Evolutionary conservation across 2,797 vertebrate species (phyloP).

Genomic region (Sebastes miniatus): DNA sequence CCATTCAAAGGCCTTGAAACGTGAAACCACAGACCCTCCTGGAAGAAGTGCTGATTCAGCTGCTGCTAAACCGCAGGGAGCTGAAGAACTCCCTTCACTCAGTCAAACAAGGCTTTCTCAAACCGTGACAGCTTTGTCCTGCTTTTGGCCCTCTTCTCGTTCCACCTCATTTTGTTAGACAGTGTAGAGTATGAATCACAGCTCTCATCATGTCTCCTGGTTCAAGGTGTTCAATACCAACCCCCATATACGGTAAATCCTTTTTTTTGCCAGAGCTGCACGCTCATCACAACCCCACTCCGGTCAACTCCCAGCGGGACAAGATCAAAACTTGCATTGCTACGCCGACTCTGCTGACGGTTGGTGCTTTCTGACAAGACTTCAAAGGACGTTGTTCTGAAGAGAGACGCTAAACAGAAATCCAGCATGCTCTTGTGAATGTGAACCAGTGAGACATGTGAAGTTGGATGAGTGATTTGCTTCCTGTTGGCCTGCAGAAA

Average conservation of each 20-base stretch:
- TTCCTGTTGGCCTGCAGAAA: slow-evolving; percentile 5
- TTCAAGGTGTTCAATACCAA: slow-evolving; percentile 20
- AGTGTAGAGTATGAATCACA: slow-evolving; percentile 17
- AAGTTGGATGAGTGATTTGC: not conserved
- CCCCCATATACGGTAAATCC: not conserved
- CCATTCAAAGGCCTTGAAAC: slow-evolving; percentile 23
- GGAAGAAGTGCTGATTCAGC: slow-evolving; percentile 60
- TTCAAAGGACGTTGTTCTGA: slow-evolving; percentile 41
- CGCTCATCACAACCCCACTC: slow-evolving; percentile 36
- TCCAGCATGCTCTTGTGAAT: slow-evolving; percentile 10
- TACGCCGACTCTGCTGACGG: slow-evolving; percentile 41
- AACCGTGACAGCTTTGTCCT: slow-evolving; percentile 29
- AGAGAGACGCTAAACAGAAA: slow-evolving; percentile 4
- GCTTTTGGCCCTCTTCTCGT: not conserved
- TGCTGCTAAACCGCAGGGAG: slow-evolving; percentile 13
- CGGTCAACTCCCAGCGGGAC: slow-evolving; percentile 50
- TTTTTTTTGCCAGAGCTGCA: slow-evolving; percentile 20
- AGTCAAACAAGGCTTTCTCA: slow-evolving; percentile 28
- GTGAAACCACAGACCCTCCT: slow-evolving; percentile 28
- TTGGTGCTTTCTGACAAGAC: slow-evolving; percentile 45
- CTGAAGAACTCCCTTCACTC: slow-evolving; percentile 11
- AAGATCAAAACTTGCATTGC: slow-evolving; percentile 38
- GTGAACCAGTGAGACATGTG: slow-evolving; percentile 11
- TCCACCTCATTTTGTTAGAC: slow-evolving; percentile 4
- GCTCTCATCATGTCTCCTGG: not conserved